A percentile compares a stretch with the other conserved stretches of the same genome.
Evolutionary conservation across 2,888 invertebrate genomes (phyloP).

Genomic region (Portevinia maculata): DNA sequence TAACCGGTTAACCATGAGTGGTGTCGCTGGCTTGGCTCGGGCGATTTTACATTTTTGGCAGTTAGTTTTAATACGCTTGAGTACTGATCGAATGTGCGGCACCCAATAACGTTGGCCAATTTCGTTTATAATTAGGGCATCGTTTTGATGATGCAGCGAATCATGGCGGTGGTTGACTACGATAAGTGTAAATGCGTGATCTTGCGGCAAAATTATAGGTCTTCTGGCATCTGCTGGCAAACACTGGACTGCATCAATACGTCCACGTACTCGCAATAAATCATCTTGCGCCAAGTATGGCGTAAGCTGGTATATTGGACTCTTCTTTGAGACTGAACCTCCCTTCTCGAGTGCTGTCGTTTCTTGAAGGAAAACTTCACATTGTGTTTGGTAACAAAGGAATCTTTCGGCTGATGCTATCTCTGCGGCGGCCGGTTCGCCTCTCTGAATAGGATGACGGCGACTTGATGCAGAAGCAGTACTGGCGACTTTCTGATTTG

Average conservation of each 20-base stretch:
- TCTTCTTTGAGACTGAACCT: not conserved
- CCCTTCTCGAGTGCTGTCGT: not conserved
- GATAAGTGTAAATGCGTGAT: conserved; percentile 4
- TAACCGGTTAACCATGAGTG: conserved; percentile 62
- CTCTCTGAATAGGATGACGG: too few relatives aligned
- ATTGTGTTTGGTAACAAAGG: conserved; percentile 1
- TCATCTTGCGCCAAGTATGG: not conserved
- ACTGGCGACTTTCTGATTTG: too few relatives aligned
- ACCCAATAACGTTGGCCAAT: conserved; percentile 48
- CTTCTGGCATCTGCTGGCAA: conserved; percentile 10
- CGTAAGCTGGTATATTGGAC: not conserved
- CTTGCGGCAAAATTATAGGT: conserved; percentile 21
- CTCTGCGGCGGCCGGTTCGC: not conserved
- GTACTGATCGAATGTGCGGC: conserved; percentile 21
- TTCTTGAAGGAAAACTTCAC: not conserved
- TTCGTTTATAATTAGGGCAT: conserved; percentile 32
- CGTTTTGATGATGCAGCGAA: conserved; percentile 36
- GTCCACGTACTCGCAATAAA: not conserved
- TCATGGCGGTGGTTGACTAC: conserved; percentile 3
- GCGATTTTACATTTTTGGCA: conserved; percentile 47
- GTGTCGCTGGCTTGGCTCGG: conserved; percentile 40
- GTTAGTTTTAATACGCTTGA: conserved; percentile 26
- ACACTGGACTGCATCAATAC: conserved; percentile 12
- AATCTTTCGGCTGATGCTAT: not conserved
- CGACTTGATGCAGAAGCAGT: too few relatives aligned